Percentiles rank a stretch among this genome's conserved stretches.
Conservation (phyloP, 1,140 invertebrate genomes). For the Euura saliciscinereae region DNA sequence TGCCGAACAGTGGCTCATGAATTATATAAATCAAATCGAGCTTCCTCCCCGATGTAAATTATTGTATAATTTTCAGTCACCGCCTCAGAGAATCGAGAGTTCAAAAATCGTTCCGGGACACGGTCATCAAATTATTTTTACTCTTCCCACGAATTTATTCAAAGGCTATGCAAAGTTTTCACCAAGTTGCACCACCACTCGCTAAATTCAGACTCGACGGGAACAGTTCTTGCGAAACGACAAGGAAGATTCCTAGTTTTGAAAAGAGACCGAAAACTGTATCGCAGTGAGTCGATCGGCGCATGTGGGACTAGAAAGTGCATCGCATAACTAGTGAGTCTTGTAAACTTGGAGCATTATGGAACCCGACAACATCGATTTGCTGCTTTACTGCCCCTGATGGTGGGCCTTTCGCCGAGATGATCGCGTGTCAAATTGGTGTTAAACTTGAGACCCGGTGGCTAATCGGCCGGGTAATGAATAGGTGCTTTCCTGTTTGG, state of each 20-base stretch:
- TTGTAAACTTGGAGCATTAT: not conserved
- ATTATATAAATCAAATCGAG: not conserved
- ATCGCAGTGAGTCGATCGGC: too few species aligned
- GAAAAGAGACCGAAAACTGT: too few species aligned
- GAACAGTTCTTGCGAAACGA: too few species aligned
- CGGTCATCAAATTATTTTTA: not conserved
- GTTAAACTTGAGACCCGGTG: not conserved
- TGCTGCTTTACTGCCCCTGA: not conserved
- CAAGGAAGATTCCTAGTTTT: too few species aligned
- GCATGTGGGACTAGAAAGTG: too few species aligned
- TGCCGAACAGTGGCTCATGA: not conserved
- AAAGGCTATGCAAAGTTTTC: too few species aligned
- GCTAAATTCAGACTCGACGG: too few species aligned
- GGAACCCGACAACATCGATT: not conserved
- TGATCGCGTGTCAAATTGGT: not conserved
- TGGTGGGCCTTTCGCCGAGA: not conserved
- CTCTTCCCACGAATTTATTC: too few species aligned
- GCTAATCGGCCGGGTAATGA: not conserved
- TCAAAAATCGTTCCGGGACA: not conserved
- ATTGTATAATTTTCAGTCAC: not conserved
- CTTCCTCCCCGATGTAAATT: conserved; percentile 2
- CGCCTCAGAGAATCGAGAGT: too few species aligned
- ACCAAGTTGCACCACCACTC: too few species aligned
- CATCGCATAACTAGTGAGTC: too few species aligned
- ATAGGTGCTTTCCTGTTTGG: not conserved